Evolutionary conservation across 2,797 vertebrate species (phyloP), one percentile per base, ranked within the genome.

Genomic region (Clarias fuscus): DNA sequence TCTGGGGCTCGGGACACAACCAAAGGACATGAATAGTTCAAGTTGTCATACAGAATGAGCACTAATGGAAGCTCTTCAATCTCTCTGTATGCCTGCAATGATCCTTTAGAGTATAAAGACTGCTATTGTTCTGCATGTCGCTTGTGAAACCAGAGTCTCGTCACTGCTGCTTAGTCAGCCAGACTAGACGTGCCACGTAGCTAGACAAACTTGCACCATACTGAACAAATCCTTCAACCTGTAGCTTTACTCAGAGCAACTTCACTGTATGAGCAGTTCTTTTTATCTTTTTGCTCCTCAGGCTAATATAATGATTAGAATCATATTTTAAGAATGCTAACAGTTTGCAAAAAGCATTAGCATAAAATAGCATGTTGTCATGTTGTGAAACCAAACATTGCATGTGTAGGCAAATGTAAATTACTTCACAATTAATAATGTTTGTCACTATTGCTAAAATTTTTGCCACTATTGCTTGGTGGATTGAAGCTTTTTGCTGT

Each of bases 71-170:
- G 43, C 76, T 80, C 67, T 82, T 86, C 90, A 86, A 75, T 90
- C 92, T 93, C 83, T 78, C 90, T 83, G 90, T 90, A 88, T 93
- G 92, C 91, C 88, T 91, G 93, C 92, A 92, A 92, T 89, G 81
- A 86, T 92, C 92, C 86, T 88, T 85, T 79, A 90, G 90, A 87
- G 87, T 77, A 94, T 93, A 95, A 95, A 94, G 89, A 90, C 85
- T 88, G 48, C 88, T 84, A 83, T 94, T 95, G 93, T 95, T 90
- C 84, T 2, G 70, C 70, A 88, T 37, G 43, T 80, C 14, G n/a
- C 61, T 77, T 33, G 33, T 81, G 82, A 84, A 71, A 82, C 53
- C 88, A 30, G 56, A 67, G 83, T 84, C 53, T 18, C 13, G 0
- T 30, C 76, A 64, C 43, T 72, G 82, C 59, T 65, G 40, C 70